Conservation (phyloP, 2,797 vertebrate species). For the Arnoldichthys spilopterus region DNA sequence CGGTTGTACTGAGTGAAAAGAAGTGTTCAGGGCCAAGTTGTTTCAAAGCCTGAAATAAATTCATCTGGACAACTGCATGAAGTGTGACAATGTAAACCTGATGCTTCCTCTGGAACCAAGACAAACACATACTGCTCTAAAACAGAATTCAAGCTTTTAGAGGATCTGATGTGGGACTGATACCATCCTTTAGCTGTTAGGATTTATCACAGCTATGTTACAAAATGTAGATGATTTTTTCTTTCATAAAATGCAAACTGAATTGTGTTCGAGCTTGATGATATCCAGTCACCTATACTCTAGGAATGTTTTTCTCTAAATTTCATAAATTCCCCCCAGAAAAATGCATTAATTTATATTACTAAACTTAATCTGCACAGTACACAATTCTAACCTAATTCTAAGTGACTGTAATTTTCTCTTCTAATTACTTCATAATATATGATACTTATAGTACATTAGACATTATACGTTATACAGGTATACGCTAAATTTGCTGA, state of each 20-base stretch:
- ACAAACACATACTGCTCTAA: constrained; percentile 43
- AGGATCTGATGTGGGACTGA: constrained; percentile 19
- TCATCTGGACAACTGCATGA: constrained; percentile 44
- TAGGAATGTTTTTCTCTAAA: not conserved
- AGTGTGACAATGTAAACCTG: constrained; percentile 52
- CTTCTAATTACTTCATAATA: not conserved
- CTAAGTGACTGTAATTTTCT: not conserved
- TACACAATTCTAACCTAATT: not conserved
- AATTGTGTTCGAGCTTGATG: not conserved
- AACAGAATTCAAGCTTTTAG: constrained; percentile 19
- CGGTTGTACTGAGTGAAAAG: constrained; percentile 22
- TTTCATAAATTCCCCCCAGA: too few species aligned
- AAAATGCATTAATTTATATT: constrained; percentile 16
- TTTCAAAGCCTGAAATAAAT: constrained; percentile 52
- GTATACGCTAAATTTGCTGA: too few species aligned
- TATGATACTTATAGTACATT: not conserved
- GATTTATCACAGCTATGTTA: constrained; percentile 1
- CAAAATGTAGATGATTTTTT: not conserved
- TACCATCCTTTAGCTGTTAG: not conserved
- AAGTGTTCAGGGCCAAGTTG: constrained; percentile 10
- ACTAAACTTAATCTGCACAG: not conserved
- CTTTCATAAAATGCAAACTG: constrained; percentile 12
- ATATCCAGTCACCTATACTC: not conserved
- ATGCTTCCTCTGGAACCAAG: constrained; percentile 52
- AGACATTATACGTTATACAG: too few species aligned